Base-by-base conservation (phyloP, 2,797 vertebrate genomes). In the Orientallactaga sibirica region DNA sequence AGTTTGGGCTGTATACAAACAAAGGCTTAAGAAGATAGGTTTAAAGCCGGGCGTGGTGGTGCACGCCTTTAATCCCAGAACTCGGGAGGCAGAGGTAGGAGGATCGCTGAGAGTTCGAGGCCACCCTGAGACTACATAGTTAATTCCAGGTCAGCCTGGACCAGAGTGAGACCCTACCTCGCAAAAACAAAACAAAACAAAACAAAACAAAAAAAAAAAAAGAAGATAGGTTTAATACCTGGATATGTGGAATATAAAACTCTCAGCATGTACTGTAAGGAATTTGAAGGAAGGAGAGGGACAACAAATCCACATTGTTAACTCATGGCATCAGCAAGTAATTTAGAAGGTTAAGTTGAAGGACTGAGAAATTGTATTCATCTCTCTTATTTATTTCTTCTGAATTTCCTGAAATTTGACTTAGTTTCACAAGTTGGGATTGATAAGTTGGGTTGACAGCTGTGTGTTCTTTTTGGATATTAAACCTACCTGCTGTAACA, bases 361-460 rank as follows among this genome's bases (percentile, higher is more conserved):
- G 27, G 19, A 5, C 70, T 73, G 25, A 82, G 33, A 37, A 70
- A 52, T 64, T 27, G 11, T 84, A 48, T 5, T 90, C 74, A 52
- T 92, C 33, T 82, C 11, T 90, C 9, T 24, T 29, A 14, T 73
- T 92, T 71, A 24, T 67, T 11, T 82, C 18, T 86, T 84, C 41
- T 84, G 73, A 87, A 77, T 75, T 80, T 95, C 25, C 24, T 94
- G 33, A 10, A 94, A 79, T 83, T 84, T 94, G 18, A 89, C 41
- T 87, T 94, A 70, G 29, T 87, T 94, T 87, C 89, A 33, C 19
- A 91, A 92, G 33, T 79, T 85, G 37, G 64, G 58, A 29, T 90
- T 85, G 55, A 3, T 86, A 41, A 48, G 14, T 66, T 68, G 9
- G 20, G 8, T 88, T 62, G 66, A 84, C 61, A 94, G 3, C 66